Conservation (phyloP, 2,888 invertebrate genomes). For the Notocelia uddmanniana region DNA sequence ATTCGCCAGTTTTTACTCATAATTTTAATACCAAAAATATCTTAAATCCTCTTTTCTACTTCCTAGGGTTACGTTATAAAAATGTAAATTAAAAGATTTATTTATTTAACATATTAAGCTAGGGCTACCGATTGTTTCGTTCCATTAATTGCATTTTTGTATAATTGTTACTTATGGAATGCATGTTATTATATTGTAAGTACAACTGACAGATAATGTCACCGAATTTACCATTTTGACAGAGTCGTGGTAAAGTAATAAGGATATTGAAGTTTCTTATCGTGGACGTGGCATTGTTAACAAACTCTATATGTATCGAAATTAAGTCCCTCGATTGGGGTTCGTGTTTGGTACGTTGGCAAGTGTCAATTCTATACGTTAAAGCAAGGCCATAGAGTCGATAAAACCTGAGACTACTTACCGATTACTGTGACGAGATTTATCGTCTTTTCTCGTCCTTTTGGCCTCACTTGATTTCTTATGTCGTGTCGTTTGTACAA, state of each 20-base stretch:
- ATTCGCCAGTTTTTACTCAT: conserved; percentile 44
- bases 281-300: not conserved
- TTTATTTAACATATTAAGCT: conserved; percentile 52
- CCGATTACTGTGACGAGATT: not conserved
- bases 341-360: not conserved
- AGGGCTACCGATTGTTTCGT: conserved; percentile 69
- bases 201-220: conserved; percentile 38
- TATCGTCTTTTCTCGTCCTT: conserved; percentile 1
- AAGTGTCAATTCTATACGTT: conserved; percentile 6
- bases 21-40: conserved; percentile 55
- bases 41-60: conserved; percentile 56
- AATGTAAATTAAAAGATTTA: conserved; percentile 67
- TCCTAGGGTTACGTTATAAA: conserved; percentile 80
- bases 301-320: not conserved
- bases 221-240: conserved; percentile 38
- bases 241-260: conserved; percentile 16
- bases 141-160: conserved; percentile 84
- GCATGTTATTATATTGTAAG: conserved; percentile 64
- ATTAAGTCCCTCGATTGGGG: not conserved
- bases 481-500: conserved; percentile 58
- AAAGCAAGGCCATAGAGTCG: not conserved
- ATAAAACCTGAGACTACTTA: conserved; percentile 11
- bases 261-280: not conserved
- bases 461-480: conserved; percentile 12
- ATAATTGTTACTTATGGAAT: conserved; percentile 79